A percentile compares a stretch with the other conserved stretches of the same genome.
Conservation (phyloP, 2,797 vertebrate species). For the Schizothorax lantsangensis region DNA sequence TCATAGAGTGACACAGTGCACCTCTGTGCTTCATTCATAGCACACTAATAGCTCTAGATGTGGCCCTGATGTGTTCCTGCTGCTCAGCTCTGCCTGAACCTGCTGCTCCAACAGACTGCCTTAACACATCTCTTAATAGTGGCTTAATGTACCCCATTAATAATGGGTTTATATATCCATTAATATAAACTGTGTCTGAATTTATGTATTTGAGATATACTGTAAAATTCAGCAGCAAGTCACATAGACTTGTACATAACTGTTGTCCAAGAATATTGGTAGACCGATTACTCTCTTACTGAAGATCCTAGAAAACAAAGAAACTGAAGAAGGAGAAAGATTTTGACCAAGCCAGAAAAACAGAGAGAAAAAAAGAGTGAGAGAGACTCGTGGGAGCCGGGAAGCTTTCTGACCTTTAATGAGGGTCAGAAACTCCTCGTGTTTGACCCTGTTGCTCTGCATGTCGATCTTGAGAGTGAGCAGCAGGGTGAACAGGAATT, state of each 20-base stretch:
- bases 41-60: conserved; percentile 18
- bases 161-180: background rate
- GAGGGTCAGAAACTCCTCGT: conserved; percentile 91
- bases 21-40: conserved; percentile 15
- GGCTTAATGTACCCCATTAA: background rate
- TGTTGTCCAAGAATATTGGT: background rate
- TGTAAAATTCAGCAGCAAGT: background rate
- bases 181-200: background rate
- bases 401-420: conserved; percentile 86
- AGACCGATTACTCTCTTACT: background rate
- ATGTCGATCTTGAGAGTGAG: conserved; percentile 95
- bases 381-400: background rate
- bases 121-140: background rate
- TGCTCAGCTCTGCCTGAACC: background rate
- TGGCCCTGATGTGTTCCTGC: background rate
- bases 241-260: background rate
- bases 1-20: conserved; percentile 11
- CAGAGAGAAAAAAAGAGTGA: background rate
- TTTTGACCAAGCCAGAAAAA: background rate
- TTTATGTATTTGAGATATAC: background rate
- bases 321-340: background rate
- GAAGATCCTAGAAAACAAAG: conserved; percentile 1
- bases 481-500: conserved; percentile 93
- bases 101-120: background rate
- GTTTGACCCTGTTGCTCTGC: conserved; percentile 88